A percentile compares a stretch with the other conserved stretches of the same genome.
phyloP scores from a whole-genome alignment of 92 coral and sea anemone species.

The Zoanthus sociatus region DNA sequence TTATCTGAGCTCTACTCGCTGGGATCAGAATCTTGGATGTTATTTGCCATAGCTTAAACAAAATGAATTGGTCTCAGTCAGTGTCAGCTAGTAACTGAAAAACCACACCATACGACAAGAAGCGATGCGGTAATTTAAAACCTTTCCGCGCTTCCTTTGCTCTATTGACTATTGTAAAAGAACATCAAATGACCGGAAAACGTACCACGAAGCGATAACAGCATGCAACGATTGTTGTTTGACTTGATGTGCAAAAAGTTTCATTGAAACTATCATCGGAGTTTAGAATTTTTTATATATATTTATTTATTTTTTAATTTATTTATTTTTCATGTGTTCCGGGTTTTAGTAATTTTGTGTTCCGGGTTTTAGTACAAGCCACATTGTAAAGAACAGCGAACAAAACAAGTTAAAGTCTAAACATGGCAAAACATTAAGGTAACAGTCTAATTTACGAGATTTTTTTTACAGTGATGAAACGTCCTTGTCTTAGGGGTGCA shows the following conservation, averaged over 20 bases:
- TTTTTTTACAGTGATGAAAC: too few relatives aligned
- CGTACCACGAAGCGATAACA: background rate
- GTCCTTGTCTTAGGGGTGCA: too few relatives aligned
- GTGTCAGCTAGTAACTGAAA: background rate
- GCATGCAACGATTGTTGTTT: background rate
- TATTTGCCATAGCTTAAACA: background rate
- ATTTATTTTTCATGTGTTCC: too few relatives aligned
- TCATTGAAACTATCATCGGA: too few relatives aligned
- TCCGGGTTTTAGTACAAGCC: too few relatives aligned
- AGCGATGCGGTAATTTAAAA: conserved; percentile 1
- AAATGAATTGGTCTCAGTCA: background rate
- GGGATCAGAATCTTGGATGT: background rate
- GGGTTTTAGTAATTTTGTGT: too few relatives aligned
- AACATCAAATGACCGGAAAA: background rate
- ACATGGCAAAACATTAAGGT: too few relatives aligned
- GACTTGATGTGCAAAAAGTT: background rate
- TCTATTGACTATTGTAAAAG: conserved; percentile 3
- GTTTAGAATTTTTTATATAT: too few relatives aligned
- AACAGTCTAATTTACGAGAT: too few relatives aligned
- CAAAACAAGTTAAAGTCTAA: too few relatives aligned
- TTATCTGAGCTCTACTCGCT: background rate
- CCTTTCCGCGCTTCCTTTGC: background rate
- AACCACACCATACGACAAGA: background rate
- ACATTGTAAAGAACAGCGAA: too few relatives aligned
- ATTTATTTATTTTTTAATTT: too few relatives aligned